Evolutionary conservation across 2,888 invertebrate genomes (phyloP).

Genomic region (Pasiphila rectangulata): DNA sequence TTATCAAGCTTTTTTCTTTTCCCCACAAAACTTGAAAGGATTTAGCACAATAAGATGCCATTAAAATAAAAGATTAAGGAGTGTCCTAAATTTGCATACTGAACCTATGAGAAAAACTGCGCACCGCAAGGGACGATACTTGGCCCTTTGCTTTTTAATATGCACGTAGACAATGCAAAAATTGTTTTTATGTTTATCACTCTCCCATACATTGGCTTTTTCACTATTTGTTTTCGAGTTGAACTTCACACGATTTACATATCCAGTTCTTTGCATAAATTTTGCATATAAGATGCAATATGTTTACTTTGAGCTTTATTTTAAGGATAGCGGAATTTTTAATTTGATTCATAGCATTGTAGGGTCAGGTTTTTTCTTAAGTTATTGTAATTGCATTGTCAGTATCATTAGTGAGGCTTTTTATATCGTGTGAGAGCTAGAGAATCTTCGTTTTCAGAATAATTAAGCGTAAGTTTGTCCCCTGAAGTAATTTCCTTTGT

Average conservation of each 20-base stretch:
- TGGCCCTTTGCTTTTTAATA: conserved; percentile 58
- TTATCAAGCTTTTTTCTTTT: conserved; percentile 53
- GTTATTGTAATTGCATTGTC: conserved; percentile 58
- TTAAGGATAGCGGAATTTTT: conserved; percentile 68
- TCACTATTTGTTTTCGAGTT: conserved; percentile 72
- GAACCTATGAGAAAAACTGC: conserved; percentile 67
- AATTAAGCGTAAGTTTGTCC: conserved; percentile 75
- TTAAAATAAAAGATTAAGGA: conserved; percentile 80
- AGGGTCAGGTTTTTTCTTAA: conserved; percentile 72
- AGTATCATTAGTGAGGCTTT: conserved; percentile 65
- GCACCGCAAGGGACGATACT: conserved; percentile 56
- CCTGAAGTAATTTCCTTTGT: conserved; percentile 67
- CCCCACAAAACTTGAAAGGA: conserved; percentile 63
- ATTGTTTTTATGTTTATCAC: conserved; percentile 73
- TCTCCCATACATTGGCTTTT: conserved; percentile 73
- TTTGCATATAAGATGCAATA: conserved; percentile 53
- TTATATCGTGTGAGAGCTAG: conserved; percentile 63
- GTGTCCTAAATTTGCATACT: conserved; percentile 71
- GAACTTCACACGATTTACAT: conserved; percentile 79
- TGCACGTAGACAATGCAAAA: conserved; percentile 71
- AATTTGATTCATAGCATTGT: conserved; percentile 64
- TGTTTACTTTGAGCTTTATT: conserved; percentile 74
- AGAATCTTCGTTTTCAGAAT: conserved; percentile 55
- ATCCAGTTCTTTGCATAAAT: conserved; percentile 75
- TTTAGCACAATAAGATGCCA: conserved; percentile 74